phyloP scores from a whole-genome alignment of 2,888 invertebrate species.

The Bhutanitis thaidina region DNA sequence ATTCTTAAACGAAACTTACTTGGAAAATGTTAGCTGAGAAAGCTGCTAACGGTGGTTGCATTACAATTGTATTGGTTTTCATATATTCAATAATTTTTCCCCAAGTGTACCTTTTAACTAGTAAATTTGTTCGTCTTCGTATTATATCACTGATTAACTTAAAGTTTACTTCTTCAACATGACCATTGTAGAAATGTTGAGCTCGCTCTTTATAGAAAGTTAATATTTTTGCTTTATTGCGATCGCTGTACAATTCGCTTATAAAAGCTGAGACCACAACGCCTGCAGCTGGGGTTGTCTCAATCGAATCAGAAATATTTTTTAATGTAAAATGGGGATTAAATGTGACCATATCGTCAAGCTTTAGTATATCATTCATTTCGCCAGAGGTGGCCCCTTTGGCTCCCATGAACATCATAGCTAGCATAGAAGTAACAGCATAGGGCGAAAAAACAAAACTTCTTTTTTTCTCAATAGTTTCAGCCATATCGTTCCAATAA shows the following conservation, averaged over 20 bases:
- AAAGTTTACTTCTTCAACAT: constrained; percentile 92
- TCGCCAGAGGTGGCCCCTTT: constrained; percentile 92
- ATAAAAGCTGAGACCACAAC: constrained; percentile 90
- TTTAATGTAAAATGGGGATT: constrained; percentile 93
- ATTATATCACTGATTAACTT: constrained; percentile 90
- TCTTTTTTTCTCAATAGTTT: constrained; percentile 85
- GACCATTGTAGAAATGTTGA: constrained; percentile 92
- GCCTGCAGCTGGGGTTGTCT: constrained; percentile 83
- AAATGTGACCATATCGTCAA: constrained; percentile 94
- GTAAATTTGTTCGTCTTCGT: constrained; percentile 88
- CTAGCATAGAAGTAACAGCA: constrained; percentile 90
- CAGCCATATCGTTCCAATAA: constrained; percentile 87
- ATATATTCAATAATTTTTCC: constrained; percentile 88
- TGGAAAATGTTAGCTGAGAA: constrained; percentile 90
- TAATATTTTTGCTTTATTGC: constrained; percentile 87
- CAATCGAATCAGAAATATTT: constrained; percentile 91
- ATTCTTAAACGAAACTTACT: constrained; percentile 56
- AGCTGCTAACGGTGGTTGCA: constrained; percentile 88
- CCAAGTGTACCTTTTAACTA: constrained; percentile 88
- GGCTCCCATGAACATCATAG: constrained; percentile 94
- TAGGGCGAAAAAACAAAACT: constrained; percentile 92
- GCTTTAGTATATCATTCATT: constrained; percentile 91
- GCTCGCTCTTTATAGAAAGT: constrained; percentile 94
- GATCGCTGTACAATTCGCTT: constrained; percentile 90
- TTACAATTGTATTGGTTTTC: constrained; percentile 84